A percentile compares a stretch with the other conserved stretches of the same genome.
phyloP scores from a whole-genome alignment of 2,888 invertebrate species.

The Coleophora flavipennella region DNA sequence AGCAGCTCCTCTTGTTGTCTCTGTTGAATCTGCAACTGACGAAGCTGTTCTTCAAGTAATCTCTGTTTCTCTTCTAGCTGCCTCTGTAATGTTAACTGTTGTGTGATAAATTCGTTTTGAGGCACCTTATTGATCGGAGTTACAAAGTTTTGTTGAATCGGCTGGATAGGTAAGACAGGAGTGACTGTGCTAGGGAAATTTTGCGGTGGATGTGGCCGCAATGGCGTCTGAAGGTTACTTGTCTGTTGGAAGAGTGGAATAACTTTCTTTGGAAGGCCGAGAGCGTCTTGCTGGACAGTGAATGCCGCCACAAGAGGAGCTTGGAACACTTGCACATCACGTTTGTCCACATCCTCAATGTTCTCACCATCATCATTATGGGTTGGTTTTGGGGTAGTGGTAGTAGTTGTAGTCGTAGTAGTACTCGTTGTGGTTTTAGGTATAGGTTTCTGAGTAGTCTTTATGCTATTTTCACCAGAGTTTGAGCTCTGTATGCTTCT shows the following conservation, averaged over 20 bases:
- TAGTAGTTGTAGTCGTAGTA: slow-evolving; percentile 68
- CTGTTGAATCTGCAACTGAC: slow-evolving; percentile 76
- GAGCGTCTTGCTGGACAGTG: slow-evolving; percentile 86
- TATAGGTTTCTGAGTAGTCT: slow-evolving; percentile 19
- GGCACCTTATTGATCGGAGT: slow-evolving; percentile 16
- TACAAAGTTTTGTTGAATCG: slow-evolving; percentile 13
- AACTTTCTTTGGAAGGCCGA: slow-evolving; percentile 84
- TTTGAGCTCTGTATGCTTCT: slow-evolving; percentile 48
- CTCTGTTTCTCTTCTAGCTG: slow-evolving; percentile 78
- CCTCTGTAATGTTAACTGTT: slow-evolving; percentile 52
- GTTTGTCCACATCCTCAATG: slow-evolving; percentile 77
- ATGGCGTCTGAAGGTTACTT: slow-evolving; percentile 11
- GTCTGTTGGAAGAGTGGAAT: slow-evolving; percentile 78
- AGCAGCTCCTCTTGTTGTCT: slow-evolving; percentile 79
- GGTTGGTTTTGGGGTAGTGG: slow-evolving; percentile 77
- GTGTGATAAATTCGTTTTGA: slow-evolving; percentile 41
- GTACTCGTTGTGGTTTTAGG: slow-evolving; percentile 46
- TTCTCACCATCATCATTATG: slow-evolving; percentile 79
- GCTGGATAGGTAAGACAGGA: slow-evolving; percentile 22
- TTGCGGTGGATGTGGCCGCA: slow-evolving; percentile 18
- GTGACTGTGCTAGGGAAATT: too few relatives aligned
- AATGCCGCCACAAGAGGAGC: slow-evolving; percentile 89
- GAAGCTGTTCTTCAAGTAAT: slow-evolving; percentile 79
- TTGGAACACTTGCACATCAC: slow-evolving; percentile 84
- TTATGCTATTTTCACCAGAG: slow-evolving; percentile 27